A percentile compares a stretch with the other conserved stretches of the same genome.
Evolutionary conservation across 2,888 invertebrate genomes (phyloP).

Genomic region (Archips xylosteana): DNA sequence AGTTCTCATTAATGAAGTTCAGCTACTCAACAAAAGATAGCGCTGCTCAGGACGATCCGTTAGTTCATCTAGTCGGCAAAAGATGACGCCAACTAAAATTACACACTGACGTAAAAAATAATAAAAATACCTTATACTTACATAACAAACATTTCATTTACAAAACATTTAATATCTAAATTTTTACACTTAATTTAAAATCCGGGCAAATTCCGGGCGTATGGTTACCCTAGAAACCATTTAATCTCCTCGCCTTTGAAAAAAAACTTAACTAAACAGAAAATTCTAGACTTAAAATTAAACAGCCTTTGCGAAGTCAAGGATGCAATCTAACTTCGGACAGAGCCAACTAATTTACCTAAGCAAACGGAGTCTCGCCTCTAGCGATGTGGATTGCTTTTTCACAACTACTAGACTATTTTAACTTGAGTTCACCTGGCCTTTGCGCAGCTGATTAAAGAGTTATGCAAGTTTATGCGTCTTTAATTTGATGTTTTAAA

Average conservation of each 20-base stretch:
- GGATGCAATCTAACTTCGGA: constrained; percentile 49
- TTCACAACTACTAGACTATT: constrained; percentile 57
- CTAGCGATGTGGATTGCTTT: constrained; percentile 42
- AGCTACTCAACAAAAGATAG: too few relatives aligned
- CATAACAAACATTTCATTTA: too few relatives aligned
- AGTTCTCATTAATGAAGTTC: too few relatives aligned
- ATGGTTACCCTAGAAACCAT: not conserved
- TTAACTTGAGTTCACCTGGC: constrained; percentile 53
- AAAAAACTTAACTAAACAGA: constrained; percentile 32
- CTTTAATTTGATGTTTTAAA: not conserved
- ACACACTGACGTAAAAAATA: too few relatives aligned
- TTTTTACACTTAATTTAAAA: too few relatives aligned
- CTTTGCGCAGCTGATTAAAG: constrained; percentile 31
- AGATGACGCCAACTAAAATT: too few relatives aligned
- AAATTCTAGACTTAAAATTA: constrained; percentile 39
- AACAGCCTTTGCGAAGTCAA: constrained; percentile 42
- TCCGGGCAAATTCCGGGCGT: too few relatives aligned
- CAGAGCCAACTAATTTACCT: constrained; percentile 59
- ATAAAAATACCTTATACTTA: too few relatives aligned
- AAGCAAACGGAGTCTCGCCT: constrained; percentile 51
- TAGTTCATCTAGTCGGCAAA: too few relatives aligned
- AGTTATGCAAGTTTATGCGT: not conserved
- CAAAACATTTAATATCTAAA: too few relatives aligned
- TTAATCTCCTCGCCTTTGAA: constrained; percentile 32
- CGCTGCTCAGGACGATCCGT: too few relatives aligned